Percentiles rank a stretch among this genome's conserved stretches.
These are phyloP conservation scores for Caranx ignobilis DNA, from an alignment of 2,113 vertebrate genomes.

Conservation along the genomic window DNA sequence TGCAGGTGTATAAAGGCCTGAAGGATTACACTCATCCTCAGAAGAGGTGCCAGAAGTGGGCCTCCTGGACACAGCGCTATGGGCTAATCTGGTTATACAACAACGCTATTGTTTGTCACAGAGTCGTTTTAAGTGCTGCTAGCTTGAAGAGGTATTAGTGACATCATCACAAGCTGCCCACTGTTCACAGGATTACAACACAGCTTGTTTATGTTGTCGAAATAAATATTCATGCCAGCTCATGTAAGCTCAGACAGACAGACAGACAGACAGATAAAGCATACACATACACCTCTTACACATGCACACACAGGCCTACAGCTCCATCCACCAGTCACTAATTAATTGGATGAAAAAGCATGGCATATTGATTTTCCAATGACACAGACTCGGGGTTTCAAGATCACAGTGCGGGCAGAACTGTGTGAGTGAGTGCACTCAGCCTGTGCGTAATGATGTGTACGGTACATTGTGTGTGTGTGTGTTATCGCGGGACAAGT, in stretches of 20 bases:
- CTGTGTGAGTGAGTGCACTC: slow-evolving; percentile 33
- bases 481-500: slow-evolving; percentile 55
- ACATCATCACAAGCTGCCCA: slow-evolving; percentile 68
- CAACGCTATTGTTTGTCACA: slow-evolving; percentile 60
- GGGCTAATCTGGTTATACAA: slow-evolving; percentile 76
- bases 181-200: slow-evolving; percentile 32
- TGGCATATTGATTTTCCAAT: slow-evolving; percentile 81
- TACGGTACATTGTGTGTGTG: slow-evolving; percentile 17
- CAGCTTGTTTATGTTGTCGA: slow-evolving; percentile 22
- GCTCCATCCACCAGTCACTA: slow-evolving; percentile 71
- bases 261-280: slow-evolving; percentile 1
- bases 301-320: slow-evolving; percentile 34
- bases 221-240: slow-evolving; percentile 31
- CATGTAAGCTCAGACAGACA: background rate
- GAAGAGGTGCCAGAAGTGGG: slow-evolving; percentile 63
- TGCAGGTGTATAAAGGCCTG: slow-evolving; percentile 70
- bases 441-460: slow-evolving; percentile 27
- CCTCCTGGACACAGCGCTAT: slow-evolving; percentile 64
- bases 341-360: slow-evolving; percentile 82
- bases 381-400: slow-evolving; percentile 72
- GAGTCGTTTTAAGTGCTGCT: slow-evolving; percentile 50
- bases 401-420: slow-evolving; percentile 62
- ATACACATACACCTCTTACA: slow-evolving; percentile 35
- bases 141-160: slow-evolving; percentile 61
- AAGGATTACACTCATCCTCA: slow-evolving; percentile 70